Conservation (phyloP, 1,140 invertebrate genomes). For the Drosophila orena region DNA sequence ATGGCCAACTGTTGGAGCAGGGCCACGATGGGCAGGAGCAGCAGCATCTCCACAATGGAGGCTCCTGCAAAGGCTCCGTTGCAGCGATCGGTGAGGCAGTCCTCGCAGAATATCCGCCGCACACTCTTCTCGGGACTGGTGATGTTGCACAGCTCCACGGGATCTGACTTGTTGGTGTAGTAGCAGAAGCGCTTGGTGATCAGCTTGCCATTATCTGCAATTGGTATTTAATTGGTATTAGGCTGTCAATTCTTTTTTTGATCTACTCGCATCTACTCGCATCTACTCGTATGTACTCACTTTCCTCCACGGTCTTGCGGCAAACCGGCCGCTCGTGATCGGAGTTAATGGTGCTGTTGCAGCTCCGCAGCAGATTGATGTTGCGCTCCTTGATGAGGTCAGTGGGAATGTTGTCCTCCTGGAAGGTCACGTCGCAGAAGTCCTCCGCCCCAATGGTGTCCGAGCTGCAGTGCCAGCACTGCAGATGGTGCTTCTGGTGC, state of each 20-base stretch:
- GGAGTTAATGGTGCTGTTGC: slow-evolving; percentile 77
- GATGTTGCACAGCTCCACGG: slow-evolving; percentile 68
- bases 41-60: slow-evolving; percentile 32
- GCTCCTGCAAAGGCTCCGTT: slow-evolving; percentile 53
- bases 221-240: too few relatives aligned
- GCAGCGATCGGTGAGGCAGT: slow-evolving; percentile 76
- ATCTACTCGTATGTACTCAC: too few relatives aligned
- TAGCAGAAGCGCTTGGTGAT: slow-evolving; percentile 83
- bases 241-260: too few relatives aligned
- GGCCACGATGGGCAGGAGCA: slow-evolving; percentile 51
- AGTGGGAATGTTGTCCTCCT: slow-evolving; percentile 75
- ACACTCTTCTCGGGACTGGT: slow-evolving; percentile 79
- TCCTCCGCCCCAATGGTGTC: slow-evolving; percentile 75
- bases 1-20: slow-evolving; percentile 37
- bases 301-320: slow-evolving; percentile 79
- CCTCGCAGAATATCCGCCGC: slow-evolving; percentile 77
- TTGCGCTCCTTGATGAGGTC: slow-evolving; percentile 70
- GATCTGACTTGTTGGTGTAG: slow-evolving; percentile 81
- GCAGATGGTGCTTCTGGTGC: slow-evolving; percentile 44
- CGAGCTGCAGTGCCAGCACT: slow-evolving; percentile 83
- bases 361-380: slow-evolving; percentile 70
- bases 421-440: slow-evolving; percentile 74
- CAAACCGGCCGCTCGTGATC: slow-evolving; percentile 78
- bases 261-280: too few relatives aligned
- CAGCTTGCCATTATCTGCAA: slow-evolving; percentile 70